These are phyloP conservation scores for Hylia prasina DNA, from an alignment of 2,113 vertebrate species.

Conservation along the genomic window DNA sequence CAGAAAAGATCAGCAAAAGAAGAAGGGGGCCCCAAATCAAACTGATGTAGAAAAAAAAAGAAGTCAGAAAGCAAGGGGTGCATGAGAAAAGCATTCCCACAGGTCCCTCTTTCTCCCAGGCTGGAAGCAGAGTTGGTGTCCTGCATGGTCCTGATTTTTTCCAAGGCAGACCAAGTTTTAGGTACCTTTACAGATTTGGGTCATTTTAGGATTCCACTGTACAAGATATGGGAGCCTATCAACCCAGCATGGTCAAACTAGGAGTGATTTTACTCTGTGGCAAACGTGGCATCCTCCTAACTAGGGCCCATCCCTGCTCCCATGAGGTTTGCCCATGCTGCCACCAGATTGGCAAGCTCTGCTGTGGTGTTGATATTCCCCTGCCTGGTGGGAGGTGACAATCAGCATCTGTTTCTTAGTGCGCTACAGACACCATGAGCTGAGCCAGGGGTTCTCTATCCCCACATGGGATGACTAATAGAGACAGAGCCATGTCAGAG, in stretches of 20 bases:
- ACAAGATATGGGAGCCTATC: not conserved
- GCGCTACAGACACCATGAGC: not conserved
- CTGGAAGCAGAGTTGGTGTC: not conserved
- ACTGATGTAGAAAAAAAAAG: not conserved
- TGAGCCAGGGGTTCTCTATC: not conserved
- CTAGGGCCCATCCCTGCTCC: not conserved
- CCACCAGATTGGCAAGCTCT: not conserved
- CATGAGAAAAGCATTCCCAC: not conserved
- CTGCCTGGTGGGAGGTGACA: not conserved
- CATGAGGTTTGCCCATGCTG: not conserved
- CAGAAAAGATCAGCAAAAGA: not conserved
- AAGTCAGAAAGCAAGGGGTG: not conserved
- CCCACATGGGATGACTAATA: rapidly evolving
- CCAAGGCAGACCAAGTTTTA: not conserved
- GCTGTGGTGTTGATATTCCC: not conserved
- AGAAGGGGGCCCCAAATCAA: not conserved
- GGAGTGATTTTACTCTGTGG: not conserved
- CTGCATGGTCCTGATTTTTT: not conserved
- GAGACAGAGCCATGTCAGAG: not conserved
- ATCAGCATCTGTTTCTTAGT: not conserved
- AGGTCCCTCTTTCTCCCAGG: not conserved
- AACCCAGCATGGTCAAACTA: not conserved
- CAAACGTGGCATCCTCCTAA: not conserved
- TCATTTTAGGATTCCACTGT: not conserved
- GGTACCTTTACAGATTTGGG: not conserved